Evolutionary conservation across 2,888 invertebrate genomes (phyloP).

Genomic region (Rhogogaster chlorosoma): DNA sequence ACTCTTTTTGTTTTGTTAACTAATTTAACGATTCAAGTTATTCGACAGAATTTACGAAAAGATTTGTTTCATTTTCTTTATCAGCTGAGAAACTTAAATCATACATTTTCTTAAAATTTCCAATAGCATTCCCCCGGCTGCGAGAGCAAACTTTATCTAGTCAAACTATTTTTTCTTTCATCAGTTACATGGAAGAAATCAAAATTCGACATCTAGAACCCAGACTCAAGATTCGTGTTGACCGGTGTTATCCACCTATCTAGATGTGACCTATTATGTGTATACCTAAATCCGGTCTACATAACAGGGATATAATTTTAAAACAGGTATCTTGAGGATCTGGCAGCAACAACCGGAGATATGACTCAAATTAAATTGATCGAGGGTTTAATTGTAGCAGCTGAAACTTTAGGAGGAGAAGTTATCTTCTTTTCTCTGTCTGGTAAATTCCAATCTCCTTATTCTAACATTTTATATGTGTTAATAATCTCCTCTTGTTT

Average conservation of each 20-base stretch:
- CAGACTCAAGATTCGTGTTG: no score
- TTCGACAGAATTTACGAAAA: no score
- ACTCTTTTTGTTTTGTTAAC: no score
- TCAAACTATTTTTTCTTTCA: no score
- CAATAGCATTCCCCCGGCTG: no score
- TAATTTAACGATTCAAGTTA: no score
- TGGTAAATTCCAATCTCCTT: conserved; percentile 75
- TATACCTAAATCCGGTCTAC: neutral
- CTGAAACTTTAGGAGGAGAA: conserved; percentile 89
- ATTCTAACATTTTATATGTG: neutral
- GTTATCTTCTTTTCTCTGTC: conserved; percentile 88
- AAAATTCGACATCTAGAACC: no score
- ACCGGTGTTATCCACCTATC: neutral
- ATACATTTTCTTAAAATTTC: no score
- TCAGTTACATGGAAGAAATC: no score
- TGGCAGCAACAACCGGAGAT: conserved; percentile 83
- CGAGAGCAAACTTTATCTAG: no score
- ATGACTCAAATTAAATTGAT: conserved; percentile 86
- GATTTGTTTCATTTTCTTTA: no score
- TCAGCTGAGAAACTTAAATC: no score
- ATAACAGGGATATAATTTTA: neutral
- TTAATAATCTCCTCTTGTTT: conserved; percentile 22
- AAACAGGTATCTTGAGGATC: conserved; percentile 87
- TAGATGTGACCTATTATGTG: conserved; percentile 58
- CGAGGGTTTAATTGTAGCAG: conserved; percentile 89